These are phyloP conservation scores for Oophaga sylvatica DNA, from an alignment of 2,797 vertebrate species.

Conservation along the genomic window DNA sequence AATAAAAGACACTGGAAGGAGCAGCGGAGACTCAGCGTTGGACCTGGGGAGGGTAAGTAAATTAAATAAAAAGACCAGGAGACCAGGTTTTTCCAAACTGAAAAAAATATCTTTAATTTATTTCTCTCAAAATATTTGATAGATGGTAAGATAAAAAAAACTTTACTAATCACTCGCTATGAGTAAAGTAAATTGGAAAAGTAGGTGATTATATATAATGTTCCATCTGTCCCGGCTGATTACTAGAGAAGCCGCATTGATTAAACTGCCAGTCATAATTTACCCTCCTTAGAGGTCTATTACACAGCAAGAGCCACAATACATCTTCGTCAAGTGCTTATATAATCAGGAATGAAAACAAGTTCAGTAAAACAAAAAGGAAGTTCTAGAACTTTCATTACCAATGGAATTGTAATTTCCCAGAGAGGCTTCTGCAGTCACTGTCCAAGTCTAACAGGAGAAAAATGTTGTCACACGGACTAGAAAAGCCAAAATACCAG, in stretches of 20 bases:
- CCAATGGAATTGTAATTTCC: slow-evolving; percentile 44
- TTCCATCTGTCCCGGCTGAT: slow-evolving; percentile 70
- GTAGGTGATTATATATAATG: slow-evolving; percentile 71
- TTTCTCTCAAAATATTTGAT: slow-evolving; percentile 34
- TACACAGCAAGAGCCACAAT: slow-evolving; percentile 72
- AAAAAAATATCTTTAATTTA: not conserved
- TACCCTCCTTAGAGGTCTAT: slow-evolving; percentile 74
- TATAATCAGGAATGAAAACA: slow-evolving; percentile 38
- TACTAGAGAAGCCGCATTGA: slow-evolving; percentile 70
- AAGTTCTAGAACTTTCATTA: slow-evolving; percentile 54
- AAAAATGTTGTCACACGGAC: slow-evolving; percentile 57
- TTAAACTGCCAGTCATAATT: slow-evolving; percentile 78
- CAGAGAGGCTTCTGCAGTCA: not conserved
- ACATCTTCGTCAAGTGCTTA: slow-evolving; percentile 74
- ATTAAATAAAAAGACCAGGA: too few relatives aligned
- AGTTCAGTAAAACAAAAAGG: slow-evolving; percentile 33
- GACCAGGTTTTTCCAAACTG: too few relatives aligned
- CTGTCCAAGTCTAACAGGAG: not conserved
- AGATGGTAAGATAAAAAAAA: slow-evolving; percentile 25
- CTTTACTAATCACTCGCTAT: slow-evolving; percentile 53
- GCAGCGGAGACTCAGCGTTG: too few relatives aligned
- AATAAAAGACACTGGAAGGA: too few relatives aligned
- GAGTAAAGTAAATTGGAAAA: slow-evolving; percentile 66
- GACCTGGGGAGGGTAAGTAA: too few relatives aligned
- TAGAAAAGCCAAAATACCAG: not conserved